Evolutionary conservation across 2,888 invertebrate genomes (phyloP).

Genomic region (Pterostichus madidus): DNA sequence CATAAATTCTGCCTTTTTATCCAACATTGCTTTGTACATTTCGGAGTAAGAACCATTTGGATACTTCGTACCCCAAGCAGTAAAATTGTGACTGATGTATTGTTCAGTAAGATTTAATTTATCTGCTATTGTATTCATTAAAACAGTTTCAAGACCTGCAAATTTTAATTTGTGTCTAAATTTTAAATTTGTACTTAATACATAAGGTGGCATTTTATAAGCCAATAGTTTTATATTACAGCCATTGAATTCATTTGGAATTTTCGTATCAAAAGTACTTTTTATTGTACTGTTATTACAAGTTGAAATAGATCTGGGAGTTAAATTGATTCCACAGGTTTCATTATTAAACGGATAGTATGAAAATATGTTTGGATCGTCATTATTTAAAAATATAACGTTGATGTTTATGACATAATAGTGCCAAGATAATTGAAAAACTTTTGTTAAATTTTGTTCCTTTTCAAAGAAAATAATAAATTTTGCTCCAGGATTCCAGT

Average conservation of each 20-base stretch:
- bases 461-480: neutral
- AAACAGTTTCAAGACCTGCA: conserved; percentile 32
- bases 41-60: conserved; percentile 63
- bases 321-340: conserved; percentile 7
- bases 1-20: conserved; percentile 47
- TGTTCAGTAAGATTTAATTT: conserved; percentile 50
- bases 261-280: neutral
- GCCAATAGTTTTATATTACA: conserved; percentile 26
- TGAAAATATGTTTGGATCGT: neutral
- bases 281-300: neutral
- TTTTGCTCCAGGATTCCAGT: conserved; percentile 21
- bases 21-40: conserved; percentile 50
- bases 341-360: conserved; percentile 22
- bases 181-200: conserved; percentile 22
- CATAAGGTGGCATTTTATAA: conserved; percentile 32
- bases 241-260: conserved; percentile 22
- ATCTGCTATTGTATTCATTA: conserved; percentile 47
- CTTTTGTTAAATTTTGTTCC: neutral
- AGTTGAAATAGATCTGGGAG: neutral
- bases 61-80: conserved; percentile 60
- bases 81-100: conserved; percentile 19
- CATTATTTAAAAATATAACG: neutral
- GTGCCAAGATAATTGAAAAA: conserved; percentile 8
- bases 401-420: conserved; percentile 32
- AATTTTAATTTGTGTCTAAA: conserved; percentile 17